Percentiles rank a stretch among this genome's conserved stretches.
Evolutionary conservation across 2,113 vertebrate genomes (phyloP).

Genomic region (Artemisiospiza belli): DNA sequence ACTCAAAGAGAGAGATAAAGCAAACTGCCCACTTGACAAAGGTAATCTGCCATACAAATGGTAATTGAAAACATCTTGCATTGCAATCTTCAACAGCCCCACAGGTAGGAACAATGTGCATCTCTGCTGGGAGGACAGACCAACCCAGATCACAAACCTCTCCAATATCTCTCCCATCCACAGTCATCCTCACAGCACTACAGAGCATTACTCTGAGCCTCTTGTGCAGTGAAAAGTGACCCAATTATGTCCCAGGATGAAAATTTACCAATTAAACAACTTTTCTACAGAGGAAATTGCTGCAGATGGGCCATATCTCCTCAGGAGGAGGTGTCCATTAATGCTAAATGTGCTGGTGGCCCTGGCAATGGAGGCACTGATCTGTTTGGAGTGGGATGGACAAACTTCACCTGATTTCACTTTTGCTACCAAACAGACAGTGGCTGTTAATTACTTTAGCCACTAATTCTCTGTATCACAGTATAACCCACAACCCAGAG

Average conservation of each 20-base stretch:
- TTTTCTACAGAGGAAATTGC: not conserved
- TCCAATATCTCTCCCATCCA: not conserved
- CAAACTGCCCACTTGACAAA: too few relatives aligned
- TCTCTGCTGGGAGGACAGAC: not conserved
- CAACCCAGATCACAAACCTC: not conserved
- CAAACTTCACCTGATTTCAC: not conserved
- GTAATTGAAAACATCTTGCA: too few relatives aligned
- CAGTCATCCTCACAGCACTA: not conserved
- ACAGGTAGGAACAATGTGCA: fast-evolving
- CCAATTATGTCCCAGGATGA: not conserved
- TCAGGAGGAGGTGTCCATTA: not conserved
- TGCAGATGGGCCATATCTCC: not conserved
- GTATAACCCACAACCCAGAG: not conserved
- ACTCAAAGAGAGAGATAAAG: too few relatives aligned
- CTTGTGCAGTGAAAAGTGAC: not conserved
- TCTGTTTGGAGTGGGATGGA: not conserved
- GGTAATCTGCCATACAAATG: too few relatives aligned
- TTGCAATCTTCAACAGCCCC: not conserved
- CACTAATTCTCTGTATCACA: not conserved
- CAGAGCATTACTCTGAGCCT: not conserved
- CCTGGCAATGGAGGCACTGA: not conserved
- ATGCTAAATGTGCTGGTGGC: constrained; percentile 11
- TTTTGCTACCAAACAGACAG: not conserved
- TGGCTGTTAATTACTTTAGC: not conserved
- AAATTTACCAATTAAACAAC: not conserved